Evolutionary conservation across 2,113 vertebrate species (phyloP).

Genomic region (Daphoenositta chrysoptera): DNA sequence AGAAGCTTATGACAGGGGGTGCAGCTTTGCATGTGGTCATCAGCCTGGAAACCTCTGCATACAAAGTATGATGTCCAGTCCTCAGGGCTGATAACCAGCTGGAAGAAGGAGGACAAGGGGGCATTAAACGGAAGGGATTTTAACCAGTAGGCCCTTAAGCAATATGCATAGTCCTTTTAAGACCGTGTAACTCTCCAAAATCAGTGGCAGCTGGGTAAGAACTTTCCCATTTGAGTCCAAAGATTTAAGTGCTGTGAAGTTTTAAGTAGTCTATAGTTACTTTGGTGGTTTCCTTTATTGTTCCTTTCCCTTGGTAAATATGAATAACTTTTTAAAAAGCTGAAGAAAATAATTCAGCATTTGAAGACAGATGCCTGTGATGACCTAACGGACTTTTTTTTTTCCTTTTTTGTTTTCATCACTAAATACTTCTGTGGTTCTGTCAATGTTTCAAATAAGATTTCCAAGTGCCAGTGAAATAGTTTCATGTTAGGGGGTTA

Average conservation of each 20-base stretch:
- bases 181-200: not conserved
- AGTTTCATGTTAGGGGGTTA: constrained; percentile 32
- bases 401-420: not conserved
- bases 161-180: not conserved
- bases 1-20: fast-evolving
- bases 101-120: not conserved
- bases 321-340: not conserved
- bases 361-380: constrained; percentile 26
- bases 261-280: not conserved
- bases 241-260: not conserved
- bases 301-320: constrained; percentile 4
- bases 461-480: constrained; percentile 30
- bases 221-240: not conserved
- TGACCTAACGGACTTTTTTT: not conserved
- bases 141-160: not conserved
- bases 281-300: constrained; percentile 1
- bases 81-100: not conserved
- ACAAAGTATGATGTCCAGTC: not conserved
- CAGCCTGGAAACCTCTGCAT: not conserved
- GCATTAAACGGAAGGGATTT: not conserved
- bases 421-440: constrained; percentile 11
- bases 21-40: fast-evolving
- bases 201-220: not conserved
- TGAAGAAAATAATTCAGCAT: not conserved
- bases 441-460: not conserved